Evolutionary conservation across 2,888 invertebrate species (phyloP), one percentile per base, ranked within the genome.

Genomic region (Geophilus truncorum): DNA sequence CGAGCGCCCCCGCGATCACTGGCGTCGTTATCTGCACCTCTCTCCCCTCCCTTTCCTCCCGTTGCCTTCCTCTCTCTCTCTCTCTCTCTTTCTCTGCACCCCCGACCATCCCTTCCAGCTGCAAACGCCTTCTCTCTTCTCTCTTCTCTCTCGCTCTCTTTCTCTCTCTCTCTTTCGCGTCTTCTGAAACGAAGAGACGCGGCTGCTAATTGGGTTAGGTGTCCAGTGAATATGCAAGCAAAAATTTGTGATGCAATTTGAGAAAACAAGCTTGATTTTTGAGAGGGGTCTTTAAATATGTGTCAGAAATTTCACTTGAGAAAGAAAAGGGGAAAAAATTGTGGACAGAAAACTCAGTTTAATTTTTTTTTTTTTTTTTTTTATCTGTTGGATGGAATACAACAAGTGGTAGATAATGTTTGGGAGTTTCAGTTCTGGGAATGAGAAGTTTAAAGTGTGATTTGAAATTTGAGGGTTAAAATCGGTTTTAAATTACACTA

Each of bases 221-320:
- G 57, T 62, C 57, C 57, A 62, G 57, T 62, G 57, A 62, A 62
- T 62, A 62, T 62, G 57, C 21, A 62, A 62, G n/a, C n/a, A n/a
- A n/a, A 62, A 23, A 62, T 62, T 62, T 5, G 57, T 62, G 23
- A 40, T 40, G 40, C 40, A 40, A 40, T 40, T 40, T 40, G 0
- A 12, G 40, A n/a, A 62, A 62, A 62, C 57, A 62, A n/a, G 57
- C 21, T 62, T 62, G 57, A 62, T 23, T 62, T 40, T n/a, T 40
- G 10, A 40, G 10, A 7, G 40, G n/a, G 0, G 40, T 40, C 15
- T 40, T 40, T 40, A n/a, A 2, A 12, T 40, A 10, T 6, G n/a
- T 40, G 40, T 40, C 40, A 40, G 4, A 40, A 40, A 40, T 40
- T n/a, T 40, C 15, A 15, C 1, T 40, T 40, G 9, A 36, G 36